Percentiles rank a stretch among this genome's conserved stretches.
Conservation (phyloP, 2,888 invertebrate genomes). For the Xylota sylvarum region DNA sequence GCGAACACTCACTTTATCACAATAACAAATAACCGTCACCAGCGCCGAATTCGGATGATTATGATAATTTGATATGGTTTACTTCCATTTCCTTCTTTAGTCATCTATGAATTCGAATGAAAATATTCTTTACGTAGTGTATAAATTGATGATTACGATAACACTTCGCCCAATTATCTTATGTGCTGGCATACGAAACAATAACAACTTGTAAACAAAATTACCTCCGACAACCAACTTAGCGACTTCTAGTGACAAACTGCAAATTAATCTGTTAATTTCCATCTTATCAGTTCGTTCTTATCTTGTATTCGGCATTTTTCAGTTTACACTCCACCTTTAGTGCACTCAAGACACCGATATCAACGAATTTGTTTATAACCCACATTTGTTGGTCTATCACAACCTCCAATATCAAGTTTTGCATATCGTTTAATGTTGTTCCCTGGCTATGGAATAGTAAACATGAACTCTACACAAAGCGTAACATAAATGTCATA, state of each 20-base stretch:
- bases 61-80: neutral
- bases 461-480: neutral
- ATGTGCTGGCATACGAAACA: neutral
- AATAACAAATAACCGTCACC: neutral
- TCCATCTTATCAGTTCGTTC: slow-evolving; percentile 27
- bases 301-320: slow-evolving; percentile 40
- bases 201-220: slow-evolving; percentile 1
- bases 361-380: neutral
- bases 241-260: slow-evolving; percentile 23
- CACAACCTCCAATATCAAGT: neutral
- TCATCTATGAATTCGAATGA: neutral
- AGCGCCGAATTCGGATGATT: neutral
- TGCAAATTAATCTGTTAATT: slow-evolving; percentile 22
- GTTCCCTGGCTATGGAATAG: neutral
- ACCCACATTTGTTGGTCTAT: neutral
- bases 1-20: neutral
- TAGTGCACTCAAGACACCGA: slow-evolving; percentile 25
- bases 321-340: slow-evolving; percentile 20
- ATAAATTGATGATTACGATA: too few species aligned
- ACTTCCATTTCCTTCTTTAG: neutral
- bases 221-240: slow-evolving; percentile 3
- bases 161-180: neutral
- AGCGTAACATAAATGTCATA: slow-evolving; percentile 1
- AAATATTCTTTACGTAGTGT: neutral
- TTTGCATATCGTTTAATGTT: neutral